Percentiles rank a stretch among this genome's conserved stretches.
Evolutionary conservation across 1,140 invertebrate genomes (phyloP).

Genomic region (Campoletis sonorensis): DNA sequence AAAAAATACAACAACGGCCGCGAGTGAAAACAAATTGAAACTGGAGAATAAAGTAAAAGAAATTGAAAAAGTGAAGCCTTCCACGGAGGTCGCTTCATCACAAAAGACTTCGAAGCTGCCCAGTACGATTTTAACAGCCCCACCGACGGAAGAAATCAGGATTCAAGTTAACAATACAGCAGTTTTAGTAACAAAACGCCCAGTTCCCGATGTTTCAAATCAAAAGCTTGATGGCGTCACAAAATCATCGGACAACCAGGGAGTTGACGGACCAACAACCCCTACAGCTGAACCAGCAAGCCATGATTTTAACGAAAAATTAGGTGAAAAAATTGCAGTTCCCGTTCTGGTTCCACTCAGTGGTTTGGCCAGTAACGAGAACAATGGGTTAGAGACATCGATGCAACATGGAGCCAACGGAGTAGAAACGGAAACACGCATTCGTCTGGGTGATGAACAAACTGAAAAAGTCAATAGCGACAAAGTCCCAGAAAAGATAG

Average conservation of each 20-base stretch:
- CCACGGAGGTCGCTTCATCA: neutral
- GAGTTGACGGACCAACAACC: conserved; percentile 29
- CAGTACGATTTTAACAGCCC: neutral
- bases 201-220: neutral
- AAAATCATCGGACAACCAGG: conserved; percentile 8
- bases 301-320: conserved; percentile 60
- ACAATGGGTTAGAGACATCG: neutral
- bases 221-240: conserved; percentile 8
- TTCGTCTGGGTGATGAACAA: conserved; percentile 32
- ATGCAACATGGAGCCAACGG: conserved; percentile 34
- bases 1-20: neutral
- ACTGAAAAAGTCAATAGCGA: neutral
- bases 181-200: conserved; percentile 46
- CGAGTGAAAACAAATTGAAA: neutral
- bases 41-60: neutral
- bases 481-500: neutral
- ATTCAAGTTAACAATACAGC: conserved; percentile 51
- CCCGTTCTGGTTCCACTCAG: neutral
- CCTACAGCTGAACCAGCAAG: neutral
- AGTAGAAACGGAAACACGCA: conserved; percentile 25
- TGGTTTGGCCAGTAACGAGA: neutral
- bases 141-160: conserved; percentile 47
- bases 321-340: conserved; percentile 54
- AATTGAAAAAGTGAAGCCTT: neutral
- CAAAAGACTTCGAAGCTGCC: neutral